Evolutionary conservation across 2,113 vertebrate genomes (phyloP), one percentile per base, ranked within the genome.

Genomic region (Ailurus styani): DNA sequence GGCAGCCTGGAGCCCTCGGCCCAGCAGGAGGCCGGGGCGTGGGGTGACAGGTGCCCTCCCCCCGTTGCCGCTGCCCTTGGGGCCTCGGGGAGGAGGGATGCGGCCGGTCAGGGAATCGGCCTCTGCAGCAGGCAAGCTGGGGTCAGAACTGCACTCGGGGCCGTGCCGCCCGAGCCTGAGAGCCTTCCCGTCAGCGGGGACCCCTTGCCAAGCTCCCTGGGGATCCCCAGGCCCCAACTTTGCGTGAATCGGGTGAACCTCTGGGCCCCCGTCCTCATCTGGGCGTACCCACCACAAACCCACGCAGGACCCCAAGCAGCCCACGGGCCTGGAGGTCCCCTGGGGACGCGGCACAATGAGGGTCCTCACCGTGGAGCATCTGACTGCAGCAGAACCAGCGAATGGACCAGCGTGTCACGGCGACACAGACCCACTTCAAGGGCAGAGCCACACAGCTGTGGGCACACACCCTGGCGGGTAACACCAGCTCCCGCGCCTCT

Each of bases 401-500:
- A 66, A 62, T 72, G 9, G 55, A 37, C 6, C 0, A 1, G 2
- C 4, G 29, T 7, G 15, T 75, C 82, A 57, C 52, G 77, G 84
- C 11, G 73, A 31, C 29, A 42, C 10, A n/a, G n/a, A 37, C 70
- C 52, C 60, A 7, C 17, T 34, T 55, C 23, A 64, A 37, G 77
- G 29, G 9, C 45, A 37, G 0, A 21, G 18, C 66, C 14, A 4
- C 25, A 23, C 47, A 5, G 50, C 42, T 62, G 42, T 34, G 42
- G 5, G 40, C 0, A 3, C 3, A 0, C 40, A 2, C 2, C 14
- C 37, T 10, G 21, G 81, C 0, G 2, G 47, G 40, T 88, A 54
- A 27, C 13, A 23, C 91, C 27, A 27, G 77, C 50, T 40, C 2
- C 6, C 23, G 15, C 31, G 11, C 21, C 62, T 54, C 11, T 37